These are phyloP conservation scores for Plemyria rubiginata DNA, from an alignment of 2,888 invertebrate genomes.

Conservation along the genomic window DNA sequence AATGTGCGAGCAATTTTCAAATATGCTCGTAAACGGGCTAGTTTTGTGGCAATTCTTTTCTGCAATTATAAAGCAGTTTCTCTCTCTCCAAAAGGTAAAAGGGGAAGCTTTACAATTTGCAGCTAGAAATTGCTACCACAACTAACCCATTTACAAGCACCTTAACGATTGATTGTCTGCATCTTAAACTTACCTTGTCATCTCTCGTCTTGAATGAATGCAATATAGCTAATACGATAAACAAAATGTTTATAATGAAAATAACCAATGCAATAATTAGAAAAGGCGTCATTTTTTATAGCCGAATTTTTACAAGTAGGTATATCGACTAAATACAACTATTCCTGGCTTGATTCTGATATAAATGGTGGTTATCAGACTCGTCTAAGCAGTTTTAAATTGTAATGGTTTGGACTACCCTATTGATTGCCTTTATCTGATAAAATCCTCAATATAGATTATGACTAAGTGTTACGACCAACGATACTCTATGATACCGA, in stretches of 20 bases:
- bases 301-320: background rate
- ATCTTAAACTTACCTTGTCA: constrained; percentile 46
- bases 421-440: constrained; percentile 15
- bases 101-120: too few species aligned
- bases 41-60: too few species aligned
- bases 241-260: constrained; percentile 51
- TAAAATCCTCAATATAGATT: constrained; percentile 14
- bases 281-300: constrained; percentile 43
- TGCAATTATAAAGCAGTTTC: too few species aligned
- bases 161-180: too few species aligned
- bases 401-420: background rate
- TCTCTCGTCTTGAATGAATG: constrained; percentile 47
- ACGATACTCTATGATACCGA: too few species aligned
- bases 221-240: constrained; percentile 51
- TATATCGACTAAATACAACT: constrained; percentile 1
- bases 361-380: constrained; percentile 23
- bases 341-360: constrained; percentile 4
- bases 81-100: too few species aligned
- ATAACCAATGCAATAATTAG: constrained; percentile 49
- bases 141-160: too few species aligned
- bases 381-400: background rate
- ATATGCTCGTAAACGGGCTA: too few species aligned
- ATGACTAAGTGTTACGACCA: constrained; percentile 1
- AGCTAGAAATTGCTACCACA: too few species aligned
- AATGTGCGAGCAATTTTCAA: too few species aligned